Conservation (phyloP, 2,888 invertebrate species). For the Dynastes tityus region DNA sequence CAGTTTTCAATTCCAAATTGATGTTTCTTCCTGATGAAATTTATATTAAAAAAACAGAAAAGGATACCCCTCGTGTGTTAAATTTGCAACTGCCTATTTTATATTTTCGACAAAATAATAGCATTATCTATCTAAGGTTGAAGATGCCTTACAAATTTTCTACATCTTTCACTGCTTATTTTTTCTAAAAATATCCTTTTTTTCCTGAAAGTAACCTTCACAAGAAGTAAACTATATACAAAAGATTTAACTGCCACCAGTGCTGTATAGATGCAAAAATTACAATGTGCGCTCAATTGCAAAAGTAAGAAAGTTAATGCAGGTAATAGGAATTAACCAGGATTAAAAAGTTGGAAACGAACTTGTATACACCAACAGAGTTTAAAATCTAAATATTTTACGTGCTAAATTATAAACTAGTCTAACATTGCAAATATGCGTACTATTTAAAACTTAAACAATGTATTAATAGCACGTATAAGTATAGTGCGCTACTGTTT, state of each 20-base stretch:
- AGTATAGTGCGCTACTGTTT: neutral
- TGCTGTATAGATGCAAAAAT: constrained; percentile 43
- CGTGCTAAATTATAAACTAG: neutral
- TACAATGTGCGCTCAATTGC: constrained; percentile 44
- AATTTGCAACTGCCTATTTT: too few relatives aligned
- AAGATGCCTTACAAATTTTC: too few relatives aligned
- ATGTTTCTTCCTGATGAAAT: too few relatives aligned
- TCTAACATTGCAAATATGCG: neutral
- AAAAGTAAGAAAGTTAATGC: constrained; percentile 42
- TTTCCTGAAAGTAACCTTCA: constrained; percentile 27
- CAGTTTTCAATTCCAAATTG: too few relatives aligned
- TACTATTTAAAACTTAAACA: constrained; percentile 2
- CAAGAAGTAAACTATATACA: constrained; percentile 39
- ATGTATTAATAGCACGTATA: neutral
- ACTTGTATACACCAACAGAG: constrained; percentile 36
- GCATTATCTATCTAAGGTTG: too few relatives aligned
- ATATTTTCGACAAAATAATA: too few relatives aligned
- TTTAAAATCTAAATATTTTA: neutral
- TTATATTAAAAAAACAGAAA: too few relatives aligned
- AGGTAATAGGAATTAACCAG: constrained; percentile 16
- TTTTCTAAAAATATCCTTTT: neutral
- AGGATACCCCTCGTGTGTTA: too few relatives aligned
- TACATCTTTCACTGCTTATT: neutral
- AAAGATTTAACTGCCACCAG: constrained; percentile 45
- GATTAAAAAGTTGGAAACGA: constrained; percentile 16